A percentile compares a stretch with the other conserved stretches of the same genome.
Evolutionary conservation across 2,113 vertebrate species (phyloP).

Genomic region (Mesembrinibis cayennensis): DNA sequence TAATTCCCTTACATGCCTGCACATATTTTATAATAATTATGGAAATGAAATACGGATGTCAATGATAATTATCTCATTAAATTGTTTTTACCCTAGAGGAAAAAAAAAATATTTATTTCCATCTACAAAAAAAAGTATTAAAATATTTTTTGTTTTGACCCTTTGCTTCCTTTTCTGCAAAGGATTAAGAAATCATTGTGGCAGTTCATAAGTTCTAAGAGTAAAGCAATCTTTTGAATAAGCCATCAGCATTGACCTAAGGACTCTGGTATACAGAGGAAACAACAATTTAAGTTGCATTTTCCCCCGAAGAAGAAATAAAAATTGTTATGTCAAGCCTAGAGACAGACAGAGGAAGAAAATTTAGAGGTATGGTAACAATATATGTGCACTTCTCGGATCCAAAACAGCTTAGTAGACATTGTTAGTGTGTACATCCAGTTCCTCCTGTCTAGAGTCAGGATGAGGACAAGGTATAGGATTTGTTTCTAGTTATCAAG

Average conservation of each 20-base stretch:
- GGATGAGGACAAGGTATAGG: not conserved
- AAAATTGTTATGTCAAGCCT: not conserved
- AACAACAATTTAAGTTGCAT: not conserved
- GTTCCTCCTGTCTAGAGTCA: not conserved
- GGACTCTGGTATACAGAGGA: not conserved
- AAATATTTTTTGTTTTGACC: not conserved
- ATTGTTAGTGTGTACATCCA: not conserved
- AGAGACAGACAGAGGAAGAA: not conserved
- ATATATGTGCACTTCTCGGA: not conserved
- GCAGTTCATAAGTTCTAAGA: not conserved
- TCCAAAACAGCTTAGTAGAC: not conserved
- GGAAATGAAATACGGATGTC: not conserved
- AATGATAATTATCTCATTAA: not conserved
- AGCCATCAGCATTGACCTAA: not conserved
- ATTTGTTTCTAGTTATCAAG: not conserved
- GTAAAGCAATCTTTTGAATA: not conserved
- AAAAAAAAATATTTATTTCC: not conserved
- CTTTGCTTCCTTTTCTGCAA: not conserved
- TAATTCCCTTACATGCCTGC: not conserved
- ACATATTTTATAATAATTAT: not conserved
- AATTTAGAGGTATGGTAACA: not conserved
- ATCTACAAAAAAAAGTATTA: not conserved
- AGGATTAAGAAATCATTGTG: not conserved
- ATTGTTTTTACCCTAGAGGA: not conserved
- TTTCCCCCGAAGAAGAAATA: not conserved